phyloP scores from a whole-genome alignment of 2,888 invertebrate genomes.

The Pseudanteris insignis region DNA sequence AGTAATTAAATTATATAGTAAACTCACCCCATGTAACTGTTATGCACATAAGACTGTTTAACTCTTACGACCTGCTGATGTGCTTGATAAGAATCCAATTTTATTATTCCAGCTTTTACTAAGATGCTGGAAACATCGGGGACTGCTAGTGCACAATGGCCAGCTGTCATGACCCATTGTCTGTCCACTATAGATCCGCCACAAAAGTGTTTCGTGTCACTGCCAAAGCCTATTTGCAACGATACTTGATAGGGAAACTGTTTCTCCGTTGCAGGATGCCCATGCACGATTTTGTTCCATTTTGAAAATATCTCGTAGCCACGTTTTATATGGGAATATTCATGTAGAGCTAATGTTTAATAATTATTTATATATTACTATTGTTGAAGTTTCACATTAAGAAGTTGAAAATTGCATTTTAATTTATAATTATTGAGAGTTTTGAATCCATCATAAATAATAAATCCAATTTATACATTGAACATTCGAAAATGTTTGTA shows the following conservation, averaged over 20 bases:
- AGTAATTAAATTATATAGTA: too few species aligned
- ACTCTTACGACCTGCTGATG: slow-evolving; percentile 25
- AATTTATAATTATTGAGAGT: too few species aligned
- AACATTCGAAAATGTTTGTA: too few species aligned
- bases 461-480: too few species aligned
- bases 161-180: slow-evolving; percentile 45
- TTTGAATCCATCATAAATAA: too few species aligned
- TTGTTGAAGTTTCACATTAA: too few species aligned
- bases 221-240: not conserved
- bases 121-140: slow-evolving; percentile 8
- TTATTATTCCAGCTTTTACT: slow-evolving; percentile 45
- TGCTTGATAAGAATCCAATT: slow-evolving; percentile 7
- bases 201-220: slow-evolving; percentile 22
- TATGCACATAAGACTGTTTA: slow-evolving; percentile 3
- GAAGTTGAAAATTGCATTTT: too few species aligned
- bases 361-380: too few species aligned
- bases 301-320: not conserved
- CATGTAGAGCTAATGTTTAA: too few species aligned
- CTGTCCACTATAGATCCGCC: slow-evolving; percentile 42
- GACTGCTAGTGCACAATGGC: slow-evolving; percentile 39
- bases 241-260: slow-evolving; percentile 44
- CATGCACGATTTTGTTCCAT: slow-evolving; percentile 28
- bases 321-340: too few species aligned
- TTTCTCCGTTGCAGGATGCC: slow-evolving; percentile 23
- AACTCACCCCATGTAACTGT: slow-evolving; percentile 15